phyloP scores from a whole-genome alignment of 2,113 vertebrate genomes.

The Xiphias gladius region DNA sequence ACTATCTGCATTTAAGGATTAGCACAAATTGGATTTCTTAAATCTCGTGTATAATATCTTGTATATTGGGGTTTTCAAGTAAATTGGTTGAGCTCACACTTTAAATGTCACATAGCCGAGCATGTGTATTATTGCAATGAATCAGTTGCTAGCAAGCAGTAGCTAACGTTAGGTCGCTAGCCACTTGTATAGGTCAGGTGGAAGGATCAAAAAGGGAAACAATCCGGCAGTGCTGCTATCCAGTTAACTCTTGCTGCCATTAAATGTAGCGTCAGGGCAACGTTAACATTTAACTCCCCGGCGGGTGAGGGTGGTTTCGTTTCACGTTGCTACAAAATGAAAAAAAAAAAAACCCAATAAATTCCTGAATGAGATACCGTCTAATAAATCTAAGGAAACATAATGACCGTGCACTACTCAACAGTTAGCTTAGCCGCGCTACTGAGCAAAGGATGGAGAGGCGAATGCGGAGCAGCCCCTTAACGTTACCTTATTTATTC shows the following conservation, averaged over 20 bases:
- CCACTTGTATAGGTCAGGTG: conserved; percentile 63
- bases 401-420: conserved; percentile 38
- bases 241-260: neutral
- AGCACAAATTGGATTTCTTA: conserved; percentile 1
- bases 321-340: neutral
- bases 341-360: conserved; percentile 2
- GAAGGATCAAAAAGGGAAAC: conserved; percentile 40
- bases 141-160: conserved; percentile 33
- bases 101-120: neutral
- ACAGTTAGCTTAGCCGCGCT: conserved; percentile 61
- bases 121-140: conserved; percentile 19
- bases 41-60: conserved; percentile 7
- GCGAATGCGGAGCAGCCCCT: conserved; percentile 27
- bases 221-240: conserved; percentile 24
- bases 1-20: conserved; percentile 27
- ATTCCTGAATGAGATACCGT: neutral
- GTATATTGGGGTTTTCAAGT: neutral
- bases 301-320: neutral
- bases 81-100: neutral
- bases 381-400: neutral
- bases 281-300: neutral
- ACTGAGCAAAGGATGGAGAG: conserved; percentile 52
- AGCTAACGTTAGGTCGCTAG: conserved; percentile 57
- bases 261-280: neutral
- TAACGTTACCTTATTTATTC: conserved; percentile 73